These are phyloP conservation scores for Punctoribates punctum DNA, from an alignment of 2,888 invertebrate genomes.

Conservation along the genomic window DNA sequence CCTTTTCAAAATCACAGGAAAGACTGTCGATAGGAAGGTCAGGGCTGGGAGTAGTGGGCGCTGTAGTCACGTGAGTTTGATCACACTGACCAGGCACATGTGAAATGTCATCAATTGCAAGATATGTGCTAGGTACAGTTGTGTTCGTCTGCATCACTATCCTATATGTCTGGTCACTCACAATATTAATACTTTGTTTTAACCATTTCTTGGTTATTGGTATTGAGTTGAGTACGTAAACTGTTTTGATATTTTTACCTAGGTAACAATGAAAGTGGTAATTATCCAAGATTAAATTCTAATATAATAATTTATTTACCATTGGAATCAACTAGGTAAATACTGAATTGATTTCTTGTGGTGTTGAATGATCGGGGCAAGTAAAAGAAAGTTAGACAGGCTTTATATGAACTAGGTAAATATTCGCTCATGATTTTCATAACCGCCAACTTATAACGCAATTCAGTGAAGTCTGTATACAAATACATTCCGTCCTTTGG, in stretches of 20 bases:
- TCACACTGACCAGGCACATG: neutral
- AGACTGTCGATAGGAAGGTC: no score
- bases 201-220: neutral
- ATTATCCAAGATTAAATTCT: neutral
- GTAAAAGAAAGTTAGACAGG: slow-evolving; percentile 11
- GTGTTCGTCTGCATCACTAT: neutral
- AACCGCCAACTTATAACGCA: no score
- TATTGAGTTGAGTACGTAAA: neutral
- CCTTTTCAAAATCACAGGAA: no score
- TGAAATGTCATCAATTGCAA: neutral
- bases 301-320: neutral
- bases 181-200: neutral
- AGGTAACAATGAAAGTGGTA: neutral
- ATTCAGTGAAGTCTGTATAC: slow-evolving; percentile 8
- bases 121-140: neutral
- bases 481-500: neutral
- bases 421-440: slow-evolving; percentile 15
- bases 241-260: neutral
- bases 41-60: no score
- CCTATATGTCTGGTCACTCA: neutral
- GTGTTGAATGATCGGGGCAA: neutral
- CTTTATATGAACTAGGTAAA: neutral
- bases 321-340: neutral
- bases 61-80: no score
- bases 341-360: neutral